Evolutionary conservation across 2,113 vertebrate species (phyloP).

Genomic region (Serilophus lunatus): DNA sequence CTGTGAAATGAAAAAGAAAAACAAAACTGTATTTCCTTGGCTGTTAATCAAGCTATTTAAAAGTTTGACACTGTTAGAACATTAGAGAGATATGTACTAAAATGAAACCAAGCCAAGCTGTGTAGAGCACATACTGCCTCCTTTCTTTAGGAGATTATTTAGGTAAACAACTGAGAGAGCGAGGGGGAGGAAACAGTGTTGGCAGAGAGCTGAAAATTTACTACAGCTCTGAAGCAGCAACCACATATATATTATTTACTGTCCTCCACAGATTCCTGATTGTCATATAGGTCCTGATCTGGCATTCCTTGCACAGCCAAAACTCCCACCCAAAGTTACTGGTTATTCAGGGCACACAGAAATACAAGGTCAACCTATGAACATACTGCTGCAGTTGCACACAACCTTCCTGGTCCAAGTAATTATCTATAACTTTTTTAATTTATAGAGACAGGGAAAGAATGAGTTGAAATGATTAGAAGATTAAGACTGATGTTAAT

Average conservation of each 20-base stretch:
- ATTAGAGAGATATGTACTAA: background rate
- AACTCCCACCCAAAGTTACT: slow-evolving; percentile 14
- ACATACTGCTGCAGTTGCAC: background rate
- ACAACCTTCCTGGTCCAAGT: background rate
- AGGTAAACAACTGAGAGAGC: slow-evolving; percentile 39
- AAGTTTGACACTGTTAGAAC: background rate
- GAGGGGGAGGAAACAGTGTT: slow-evolving; percentile 21
- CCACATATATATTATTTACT: slow-evolving; percentile 32
- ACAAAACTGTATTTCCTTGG: background rate
- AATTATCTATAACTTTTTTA: background rate
- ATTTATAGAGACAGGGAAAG: background rate
- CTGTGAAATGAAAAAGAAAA: background rate
- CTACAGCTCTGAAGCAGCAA: background rate
- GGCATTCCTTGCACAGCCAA: background rate
- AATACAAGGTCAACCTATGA: background rate
- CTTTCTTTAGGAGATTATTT: slow-evolving; percentile 23
- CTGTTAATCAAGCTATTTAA: background rate
- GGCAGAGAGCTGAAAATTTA: slow-evolving; percentile 35
- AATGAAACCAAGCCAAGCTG: background rate
- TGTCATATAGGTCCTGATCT: slow-evolving; percentile 36
- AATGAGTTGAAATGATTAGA: background rate
- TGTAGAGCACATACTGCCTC: background rate
- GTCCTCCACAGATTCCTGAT: slow-evolving; percentile 46
- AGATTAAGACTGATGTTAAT: background rate
- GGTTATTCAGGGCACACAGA: background rate